Evolutionary conservation across 2,113 vertebrate genomes (phyloP).

Genomic region (Pseudolaguvia tuberculata): DNA sequence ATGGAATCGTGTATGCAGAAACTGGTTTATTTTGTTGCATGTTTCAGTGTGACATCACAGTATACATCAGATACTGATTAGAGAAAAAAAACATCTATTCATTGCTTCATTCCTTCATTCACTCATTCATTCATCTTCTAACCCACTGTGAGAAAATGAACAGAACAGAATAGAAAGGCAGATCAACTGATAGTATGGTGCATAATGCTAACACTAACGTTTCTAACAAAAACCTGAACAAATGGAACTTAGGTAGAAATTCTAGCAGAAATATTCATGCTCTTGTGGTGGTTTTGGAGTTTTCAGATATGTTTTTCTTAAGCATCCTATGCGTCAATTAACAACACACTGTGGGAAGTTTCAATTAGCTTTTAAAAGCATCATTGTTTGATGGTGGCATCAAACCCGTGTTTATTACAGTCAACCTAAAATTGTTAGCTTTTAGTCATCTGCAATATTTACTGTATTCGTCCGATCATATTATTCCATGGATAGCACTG

Average conservation of each 20-base stretch:
- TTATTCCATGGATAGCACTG: too few relatives aligned
- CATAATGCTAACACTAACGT: too few relatives aligned
- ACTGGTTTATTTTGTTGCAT: neutral
- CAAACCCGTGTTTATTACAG: neutral
- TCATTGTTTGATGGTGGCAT: neutral
- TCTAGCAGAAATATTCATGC: neutral
- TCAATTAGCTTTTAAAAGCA: neutral
- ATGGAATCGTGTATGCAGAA: neutral
- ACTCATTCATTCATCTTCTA: too few relatives aligned
- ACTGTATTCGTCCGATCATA: neutral
- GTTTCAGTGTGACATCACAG: too few relatives aligned
- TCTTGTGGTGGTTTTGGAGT: neutral
- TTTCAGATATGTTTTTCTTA: neutral
- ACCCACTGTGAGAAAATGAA: too few relatives aligned
- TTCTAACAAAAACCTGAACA: neutral
- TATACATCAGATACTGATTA: neutral
- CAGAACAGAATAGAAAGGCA: neutral
- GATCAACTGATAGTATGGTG: too few relatives aligned
- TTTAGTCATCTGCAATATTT: neutral
- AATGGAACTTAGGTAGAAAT: neutral
- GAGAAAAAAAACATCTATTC: neutral
- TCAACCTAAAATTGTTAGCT: neutral
- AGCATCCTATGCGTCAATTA: neutral
- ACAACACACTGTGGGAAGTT: neutral
- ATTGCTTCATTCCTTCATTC: too few relatives aligned